A percentile compares a stretch with the other conserved stretches of the same genome.
phyloP scores from a whole-genome alignment of 2,113 vertebrate genomes.

The Tor tambroides region DNA sequence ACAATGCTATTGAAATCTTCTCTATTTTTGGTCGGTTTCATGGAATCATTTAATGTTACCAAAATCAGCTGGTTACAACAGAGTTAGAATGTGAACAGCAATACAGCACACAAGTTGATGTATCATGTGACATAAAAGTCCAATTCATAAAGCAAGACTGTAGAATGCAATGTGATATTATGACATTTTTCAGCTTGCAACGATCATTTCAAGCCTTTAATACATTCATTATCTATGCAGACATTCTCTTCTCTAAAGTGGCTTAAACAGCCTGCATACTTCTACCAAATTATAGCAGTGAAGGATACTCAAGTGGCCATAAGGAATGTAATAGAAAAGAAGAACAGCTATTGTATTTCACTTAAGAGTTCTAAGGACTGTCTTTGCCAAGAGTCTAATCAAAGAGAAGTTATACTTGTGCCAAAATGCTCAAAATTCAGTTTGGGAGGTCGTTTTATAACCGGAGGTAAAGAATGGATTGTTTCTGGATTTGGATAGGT shows the following conservation, averaged over 20 bases:
- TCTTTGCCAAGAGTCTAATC: constrained; percentile 8
- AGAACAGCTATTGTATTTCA: constrained; percentile 6
- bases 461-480: neutral
- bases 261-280: neutral
- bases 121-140: neutral
- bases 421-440: neutral
- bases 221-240: neutral
- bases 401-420: neutral
- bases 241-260: neutral
- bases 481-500: neutral
- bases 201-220: neutral
- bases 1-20: neutral
- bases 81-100: neutral
- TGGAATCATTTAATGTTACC: neutral
- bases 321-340: neutral
- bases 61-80: neutral
- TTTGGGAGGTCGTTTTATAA: constrained; percentile 3
- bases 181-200: neutral
- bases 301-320: neutral
- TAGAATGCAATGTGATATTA: neutral
- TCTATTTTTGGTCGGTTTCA: neutral
- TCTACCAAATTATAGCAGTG: neutral
- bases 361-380: constrained; percentile 6
- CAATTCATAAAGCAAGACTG: neutral
- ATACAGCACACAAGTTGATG: neutral